These are phyloP conservation scores for Catamblyrhynchus diadema DNA, from an alignment of 2,797 vertebrate genomes.

Conservation along the genomic window DNA sequence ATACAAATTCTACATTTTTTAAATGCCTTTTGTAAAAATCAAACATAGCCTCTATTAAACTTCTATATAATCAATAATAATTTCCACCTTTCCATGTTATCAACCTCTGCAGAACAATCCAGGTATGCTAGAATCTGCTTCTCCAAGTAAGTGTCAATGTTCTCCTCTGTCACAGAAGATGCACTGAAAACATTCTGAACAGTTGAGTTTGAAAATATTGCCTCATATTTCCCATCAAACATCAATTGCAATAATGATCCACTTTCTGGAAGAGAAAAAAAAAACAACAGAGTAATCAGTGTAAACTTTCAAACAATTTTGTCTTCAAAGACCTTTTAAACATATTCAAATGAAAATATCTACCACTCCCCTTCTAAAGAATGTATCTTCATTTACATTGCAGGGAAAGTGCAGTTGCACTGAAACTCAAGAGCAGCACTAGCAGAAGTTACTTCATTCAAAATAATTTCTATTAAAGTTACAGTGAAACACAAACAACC, in stretches of 20 bases:
- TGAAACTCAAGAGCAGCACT: background rate
- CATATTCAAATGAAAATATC: background rate
- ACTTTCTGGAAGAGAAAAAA: constrained; percentile 73
- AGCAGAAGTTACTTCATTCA: background rate
- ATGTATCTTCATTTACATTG: background rate
- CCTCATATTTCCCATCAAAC: constrained; percentile 83
- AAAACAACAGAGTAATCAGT: background rate
- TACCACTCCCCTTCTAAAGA: background rate
- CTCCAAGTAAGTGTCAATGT: constrained; percentile 82
- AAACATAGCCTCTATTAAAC: background rate
- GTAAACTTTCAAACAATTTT: background rate
- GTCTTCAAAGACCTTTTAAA: background rate
- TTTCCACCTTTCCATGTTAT: constrained; percentile 80
- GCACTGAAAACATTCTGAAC: constrained; percentile 77
- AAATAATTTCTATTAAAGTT: background rate
- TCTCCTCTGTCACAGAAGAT: constrained; percentile 70
- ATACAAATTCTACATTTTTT: background rate
- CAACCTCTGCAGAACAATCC: constrained; percentile 61
- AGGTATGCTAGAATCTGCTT: constrained; percentile 82
- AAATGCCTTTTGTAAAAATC: background rate
- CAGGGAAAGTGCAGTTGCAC: background rate
- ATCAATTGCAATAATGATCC: constrained; percentile 79
- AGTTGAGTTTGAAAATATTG: constrained; percentile 78
- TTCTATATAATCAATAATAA: background rate
- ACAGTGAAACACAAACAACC: background rate